Evolutionary conservation across 1,140 invertebrate genomes (phyloP), one percentile per base, ranked within the genome.

Genomic region (Paralvinella palmiformis): DNA sequence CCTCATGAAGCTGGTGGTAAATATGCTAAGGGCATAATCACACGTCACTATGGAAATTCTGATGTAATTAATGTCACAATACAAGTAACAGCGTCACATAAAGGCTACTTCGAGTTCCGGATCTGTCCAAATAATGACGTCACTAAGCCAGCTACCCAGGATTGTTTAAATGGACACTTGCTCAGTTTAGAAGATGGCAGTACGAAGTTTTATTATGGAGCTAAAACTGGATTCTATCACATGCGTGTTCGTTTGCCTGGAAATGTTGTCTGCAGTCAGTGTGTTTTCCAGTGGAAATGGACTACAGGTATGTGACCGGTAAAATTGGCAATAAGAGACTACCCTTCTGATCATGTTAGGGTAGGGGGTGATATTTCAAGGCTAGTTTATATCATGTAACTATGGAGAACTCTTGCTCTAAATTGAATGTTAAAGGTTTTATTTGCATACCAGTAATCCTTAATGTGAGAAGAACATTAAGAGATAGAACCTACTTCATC

Each of bases 81-180:
- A 10, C 66, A 75, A 59, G 37, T 76, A n/a, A 74, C 72, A 7
- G 72, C 69, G 35, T 67, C 67, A 44, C 72, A 74, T 56, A 64
- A 67, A 68, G 92, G 93, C 13, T 92, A 87, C 77, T 94, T 94
- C 72, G 90, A 94, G 74, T 94, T 95, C 79, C 84, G 89, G 62
- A 71, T 92, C 0, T 96, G 92, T 73, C 86, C 91, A 0, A 84
- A 85, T 74, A 84, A 83, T 37, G 76, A 79, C 75, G 56, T 71
- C 20, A 41, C 57, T 48, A 45, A 50, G 29, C 22, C 53, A 22
- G 72, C 68, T 3, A 76, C 72, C 10, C 86, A 89, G 64, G 81
- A 83, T 0, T 88, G 87, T 71, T 85, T 88, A 65, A 69, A 82
- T 7, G 71, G 78, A 29, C 36, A 85, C 66, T 67, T 75, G 0